Conservation (phyloP, 2,797 vertebrate genomes). For the Taenioides sp. region DNA sequence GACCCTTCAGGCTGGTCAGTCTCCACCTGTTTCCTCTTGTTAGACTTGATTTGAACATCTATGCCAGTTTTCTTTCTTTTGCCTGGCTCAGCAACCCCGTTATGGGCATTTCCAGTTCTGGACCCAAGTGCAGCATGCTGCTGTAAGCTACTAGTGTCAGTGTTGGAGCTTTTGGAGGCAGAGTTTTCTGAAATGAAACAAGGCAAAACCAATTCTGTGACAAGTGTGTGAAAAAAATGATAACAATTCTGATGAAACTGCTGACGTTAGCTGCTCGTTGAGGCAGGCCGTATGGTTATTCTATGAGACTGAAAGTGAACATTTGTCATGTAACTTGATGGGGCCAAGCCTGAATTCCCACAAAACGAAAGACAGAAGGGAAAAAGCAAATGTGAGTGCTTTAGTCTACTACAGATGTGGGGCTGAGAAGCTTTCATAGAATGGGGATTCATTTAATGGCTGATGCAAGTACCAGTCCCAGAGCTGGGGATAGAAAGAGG, state of each 20-base stretch:
- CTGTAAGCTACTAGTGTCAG: slow-evolving; percentile 24
- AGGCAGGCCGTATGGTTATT: slow-evolving; percentile 71
- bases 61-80: slow-evolving; percentile 62
- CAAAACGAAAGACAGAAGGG: slow-evolving; percentile 57
- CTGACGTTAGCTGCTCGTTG: slow-evolving; percentile 68
- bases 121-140: slow-evolving; percentile 68
- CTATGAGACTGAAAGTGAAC: slow-evolving; percentile 67
- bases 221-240: slow-evolving; percentile 25
- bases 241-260: slow-evolving; percentile 66
- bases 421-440: slow-evolving; percentile 70
- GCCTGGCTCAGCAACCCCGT: slow-evolving; percentile 54
- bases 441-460: slow-evolving; percentile 74
- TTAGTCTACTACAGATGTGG: slow-evolving; percentile 66
- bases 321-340: slow-evolving; percentile 73
- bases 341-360: slow-evolving; percentile 65
- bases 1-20: slow-evolving; percentile 67
- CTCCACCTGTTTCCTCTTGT: slow-evolving; percentile 85
- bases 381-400: slow-evolving; percentile 43
- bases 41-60: slow-evolving; percentile 72
- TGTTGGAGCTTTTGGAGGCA: slow-evolving; percentile 36
- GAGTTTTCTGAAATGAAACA: slow-evolving; percentile 59
- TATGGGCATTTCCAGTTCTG: slow-evolving; percentile 78
- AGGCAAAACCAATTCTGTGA: slow-evolving; percentile 57
- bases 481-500: slow-evolving; percentile 56
- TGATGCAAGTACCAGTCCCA: slow-evolving; percentile 74